Base-by-base conservation (phyloP, 2,888 invertebrate species). In the Achlya flavicornis region DNA sequence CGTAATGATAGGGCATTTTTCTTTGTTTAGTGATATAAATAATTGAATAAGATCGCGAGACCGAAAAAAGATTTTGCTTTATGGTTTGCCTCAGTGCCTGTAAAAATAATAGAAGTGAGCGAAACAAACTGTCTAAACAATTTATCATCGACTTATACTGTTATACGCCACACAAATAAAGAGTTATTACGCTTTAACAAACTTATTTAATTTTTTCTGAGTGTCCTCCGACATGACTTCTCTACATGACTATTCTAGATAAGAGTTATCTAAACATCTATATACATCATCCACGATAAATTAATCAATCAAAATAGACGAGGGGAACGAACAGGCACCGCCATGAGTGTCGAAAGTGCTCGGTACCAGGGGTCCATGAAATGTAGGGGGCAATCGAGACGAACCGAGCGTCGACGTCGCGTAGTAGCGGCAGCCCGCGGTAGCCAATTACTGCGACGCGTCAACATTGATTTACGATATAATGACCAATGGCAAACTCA, bases 401-500 rank as follows among this genome's bases (percentile, higher is more conserved):
- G 73, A 8, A n/a, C 53, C 53, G 19, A 53, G 19, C 19, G 53
- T 19, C 11, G 16, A 3, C 6, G 11, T 14, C 53, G 14, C 14
- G 68, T 10, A 4, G 10, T 63, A 71, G 79, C 72, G 70, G 66
- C 68, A 66, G 67, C 66, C 79, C 70, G 81, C 75, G 77, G 82
- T 77, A 81, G 85, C 84, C 89, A 92, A 92, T 92, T 91, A 92
- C 89, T 76, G 87, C 78, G 16, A 80, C 81, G 85, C 88, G 90
- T 91, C 92, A 89, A 84, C 89, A 80, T 80, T 90, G 92, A 93
- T 93, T 92, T 92, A 92, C 89, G 89, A 87, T 85, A 85, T 91
- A 91, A 91, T 90, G 84, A 83, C 81, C 79, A 80, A 76, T 76
- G 81, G 75, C 79, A 81, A 81, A 73, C 74, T 64, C 73, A 69